Base-by-base conservation (phyloP, 2,113 vertebrate genomes). In the Varanus komodoensis region DNA sequence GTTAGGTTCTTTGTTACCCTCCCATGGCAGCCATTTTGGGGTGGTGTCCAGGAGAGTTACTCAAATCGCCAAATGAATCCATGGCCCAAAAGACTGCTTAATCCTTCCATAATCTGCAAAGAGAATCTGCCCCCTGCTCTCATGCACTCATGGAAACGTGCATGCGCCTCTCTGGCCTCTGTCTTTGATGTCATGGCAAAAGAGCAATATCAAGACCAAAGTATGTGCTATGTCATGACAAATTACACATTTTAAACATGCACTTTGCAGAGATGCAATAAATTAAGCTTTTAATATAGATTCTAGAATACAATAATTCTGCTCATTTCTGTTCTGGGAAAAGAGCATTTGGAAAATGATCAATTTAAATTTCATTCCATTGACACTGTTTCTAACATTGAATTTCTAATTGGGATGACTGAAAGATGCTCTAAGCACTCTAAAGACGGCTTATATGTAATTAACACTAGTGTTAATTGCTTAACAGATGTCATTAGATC, bases 401-500 rank as follows among this genome's bases (percentile, higher is more conserved):
- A 19, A 23, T 0, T 93, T 85, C 92, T 78, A 89, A 64, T 96
- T 94, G 54, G 91, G 85, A 86, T 89, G 68, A 92, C 0, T 90
- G 79, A 71, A 89, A 91, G 48, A 90, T 93, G 92, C 82, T 89
- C 54, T 88, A 61, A 9, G 0, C 90, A 91, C 50, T 89, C 92
- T 92, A 86, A 95, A 90, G 86, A 81, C 89, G 82, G 88, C 92
- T 95, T 96, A 91, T 50, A n/a, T 50, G 77, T 90, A 95, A 93
- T 95, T 95, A 92, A 57, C 82, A 34, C 77, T 94, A 94, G 94
- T 91, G 90, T 92, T 96, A 94, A 94, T 95, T 93, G 87, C 87
- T 77, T 87, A 82, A 85, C 69, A 94, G 78, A 77, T 83, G 93
- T 34, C 75, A 64, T 91, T 95, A 94, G 92, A 91, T 89, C n/a